Base-by-base conservation (phyloP, 2,113 vertebrate genomes). In the Seriola dumerili region DNA sequence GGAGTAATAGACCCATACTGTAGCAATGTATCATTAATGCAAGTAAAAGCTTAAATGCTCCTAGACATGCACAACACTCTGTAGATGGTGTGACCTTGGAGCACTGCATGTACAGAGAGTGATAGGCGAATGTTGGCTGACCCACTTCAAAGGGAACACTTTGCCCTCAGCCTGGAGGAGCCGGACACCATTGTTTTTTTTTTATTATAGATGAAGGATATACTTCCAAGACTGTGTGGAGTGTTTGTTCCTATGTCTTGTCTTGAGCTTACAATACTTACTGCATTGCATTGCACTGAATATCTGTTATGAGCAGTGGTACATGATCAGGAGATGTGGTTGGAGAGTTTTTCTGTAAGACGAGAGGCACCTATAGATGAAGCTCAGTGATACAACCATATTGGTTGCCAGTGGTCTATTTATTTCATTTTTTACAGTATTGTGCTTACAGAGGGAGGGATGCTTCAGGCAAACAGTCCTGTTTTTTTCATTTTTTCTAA, bases 81-180 rank as follows among this genome's bases (percentile, higher is more conserved):
- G 38, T 57, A 81, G 77, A 84, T 71, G 76, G 52, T 83, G 69
- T 92, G 91, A 94, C 89, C 90, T 94, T 93, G 92, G 84, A 76
- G 81, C 65, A 23, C 58, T 85, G 74, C 82, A 64, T 84, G 75
- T 59, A 32, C 78, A 74, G 66, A 76, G 88, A 83, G 79, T 78
- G 85, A 89, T 76, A 75, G 89, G 76, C 55, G n/a, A 86, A 86
- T 88, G 83, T 78, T 83, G 72, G 81, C 72, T 94, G 92, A 93
- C 91, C 89, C 81, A 90, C 72, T 93, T 94, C 76, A 74, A 64
- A 81, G 78, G 78, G 82, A 89, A 87, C 82, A 62, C 78, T 83
- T 78, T 83, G 82, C 84, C 83, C 84, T 85, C 44, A 81, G 83
- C 83, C 74, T 44, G 25, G 48, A 88, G 78, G 84, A 89, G 77